phyloP scores from a whole-genome alignment of 2,888 invertebrate species.

The Chamaedrilus cognettii region DNA sequence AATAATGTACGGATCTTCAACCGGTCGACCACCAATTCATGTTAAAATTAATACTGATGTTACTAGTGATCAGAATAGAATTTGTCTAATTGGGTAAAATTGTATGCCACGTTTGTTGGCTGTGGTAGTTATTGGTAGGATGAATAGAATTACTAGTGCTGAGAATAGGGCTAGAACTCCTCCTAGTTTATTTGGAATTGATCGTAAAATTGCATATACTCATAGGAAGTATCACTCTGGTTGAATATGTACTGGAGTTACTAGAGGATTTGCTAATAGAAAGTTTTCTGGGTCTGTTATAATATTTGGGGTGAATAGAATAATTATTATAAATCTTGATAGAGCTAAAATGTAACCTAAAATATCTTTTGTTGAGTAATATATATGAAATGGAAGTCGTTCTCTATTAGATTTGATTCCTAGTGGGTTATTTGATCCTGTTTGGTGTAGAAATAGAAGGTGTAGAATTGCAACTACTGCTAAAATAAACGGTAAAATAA shows the following conservation, averaged over 20 bases:
- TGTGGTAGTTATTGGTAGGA: constrained; percentile 64
- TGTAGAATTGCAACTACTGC: constrained; percentile 67
- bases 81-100: constrained; percentile 64
- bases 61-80: constrained; percentile 65
- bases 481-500: constrained; percentile 73
- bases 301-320: constrained; percentile 66
- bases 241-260: constrained; percentile 76
- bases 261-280: constrained; percentile 70
- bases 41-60: constrained; percentile 68
- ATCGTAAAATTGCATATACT: constrained; percentile 79
- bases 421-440: constrained; percentile 71
- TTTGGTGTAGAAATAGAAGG: constrained; percentile 69
- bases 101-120: constrained; percentile 61
- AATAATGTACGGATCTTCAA: constrained; percentile 67
- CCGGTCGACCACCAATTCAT: constrained; percentile 73
- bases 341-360: constrained; percentile 39
- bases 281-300: constrained; percentile 76
- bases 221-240: constrained; percentile 85
- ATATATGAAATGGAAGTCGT: constrained; percentile 73
- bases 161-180: constrained; percentile 71
- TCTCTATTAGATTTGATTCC: constrained; percentile 69
- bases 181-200: constrained; percentile 78
- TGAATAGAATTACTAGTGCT: constrained; percentile 71
- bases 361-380: constrained; percentile 69
- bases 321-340: constrained; percentile 63